Conservation (phyloP, 1,140 invertebrate species). For the Pogonomyrmex barbatus region DNA sequence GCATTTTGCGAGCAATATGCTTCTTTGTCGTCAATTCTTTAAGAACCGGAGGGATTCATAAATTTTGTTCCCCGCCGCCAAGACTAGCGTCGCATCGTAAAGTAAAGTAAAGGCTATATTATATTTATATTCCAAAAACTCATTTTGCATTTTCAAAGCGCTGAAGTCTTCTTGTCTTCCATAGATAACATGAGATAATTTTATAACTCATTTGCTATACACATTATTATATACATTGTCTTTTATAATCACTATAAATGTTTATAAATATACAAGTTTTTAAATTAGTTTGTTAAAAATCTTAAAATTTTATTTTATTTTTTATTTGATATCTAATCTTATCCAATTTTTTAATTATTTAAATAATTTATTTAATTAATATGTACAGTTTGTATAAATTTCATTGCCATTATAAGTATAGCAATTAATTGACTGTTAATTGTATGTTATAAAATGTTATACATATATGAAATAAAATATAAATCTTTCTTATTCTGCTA, state of each 20-base stretch:
- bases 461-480: background rate
- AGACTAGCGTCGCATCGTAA: constrained; percentile 50
- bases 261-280: background rate
- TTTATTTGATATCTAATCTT: too few species aligned
- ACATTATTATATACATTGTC: background rate
- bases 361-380: background rate
- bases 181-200: background rate
- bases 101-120: background rate
- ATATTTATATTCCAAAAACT: constrained; percentile 8
- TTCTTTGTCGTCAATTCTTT: constrained; percentile 63
- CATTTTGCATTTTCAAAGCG: constrained; percentile 4
- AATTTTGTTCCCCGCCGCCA: constrained; percentile 46
- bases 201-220: background rate
- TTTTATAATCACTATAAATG: constrained; percentile 3
- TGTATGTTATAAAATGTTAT: too few species aligned
- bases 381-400: background rate
- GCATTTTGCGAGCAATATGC: constrained; percentile 57
- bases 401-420: background rate
- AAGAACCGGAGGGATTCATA: constrained; percentile 62
- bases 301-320: too few species aligned
- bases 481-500: background rate
- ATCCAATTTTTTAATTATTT: too few species aligned
- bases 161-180: background rate
- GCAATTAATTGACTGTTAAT: too few species aligned
- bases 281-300: background rate